phyloP scores from a whole-genome alignment of 2,113 vertebrate genomes.

The Tylochromis polylepis region DNA sequence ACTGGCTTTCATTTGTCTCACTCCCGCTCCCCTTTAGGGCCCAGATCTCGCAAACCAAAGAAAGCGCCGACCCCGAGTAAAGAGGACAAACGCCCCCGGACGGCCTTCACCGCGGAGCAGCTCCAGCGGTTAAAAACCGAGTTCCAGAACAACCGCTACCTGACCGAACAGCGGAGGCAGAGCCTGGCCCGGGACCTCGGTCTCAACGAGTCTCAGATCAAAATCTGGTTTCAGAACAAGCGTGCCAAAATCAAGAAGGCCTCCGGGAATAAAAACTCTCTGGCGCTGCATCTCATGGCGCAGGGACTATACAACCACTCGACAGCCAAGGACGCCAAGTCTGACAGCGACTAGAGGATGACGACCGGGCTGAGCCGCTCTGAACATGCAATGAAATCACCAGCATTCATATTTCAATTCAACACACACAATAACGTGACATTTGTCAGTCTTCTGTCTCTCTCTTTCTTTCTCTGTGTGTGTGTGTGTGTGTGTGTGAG shows the following conservation, averaged over 20 bases:
- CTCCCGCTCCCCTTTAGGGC: slow-evolving; percentile 69
- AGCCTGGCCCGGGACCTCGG: slow-evolving; percentile 81
- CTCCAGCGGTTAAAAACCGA: slow-evolving; percentile 83
- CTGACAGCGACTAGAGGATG: slow-evolving; percentile 82
- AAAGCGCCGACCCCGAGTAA: slow-evolving; percentile 21
- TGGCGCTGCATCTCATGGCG: slow-evolving; percentile 85
- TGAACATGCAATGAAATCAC: slow-evolving; percentile 81
- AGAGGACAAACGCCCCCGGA: slow-evolving; percentile 89
- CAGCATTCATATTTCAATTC: slow-evolving; percentile 78
- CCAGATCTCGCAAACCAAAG: slow-evolving; percentile 90
- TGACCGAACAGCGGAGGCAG: slow-evolving; percentile 85
- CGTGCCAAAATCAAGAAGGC: slow-evolving; percentile 90
- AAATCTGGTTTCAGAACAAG: slow-evolving; percentile 95
- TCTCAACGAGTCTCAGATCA: slow-evolving; percentile 90
- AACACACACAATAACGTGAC: slow-evolving; percentile 31
- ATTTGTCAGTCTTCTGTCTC: slow-evolving; percentile 59
- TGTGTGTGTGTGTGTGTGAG: too few species aligned
- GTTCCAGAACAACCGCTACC: slow-evolving; percentile 87
- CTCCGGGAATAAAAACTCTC: slow-evolving; percentile 78
- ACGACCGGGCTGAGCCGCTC: neutral
- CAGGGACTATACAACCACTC: slow-evolving; percentile 90
- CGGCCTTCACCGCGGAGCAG: slow-evolving; percentile 86
- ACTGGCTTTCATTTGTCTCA: neutral
- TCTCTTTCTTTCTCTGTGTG: slow-evolving; percentile 66
- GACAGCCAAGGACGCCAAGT: slow-evolving; percentile 80